phyloP scores from a whole-genome alignment of 2,797 vertebrate species.

The Phoxinus dragarum region DNA sequence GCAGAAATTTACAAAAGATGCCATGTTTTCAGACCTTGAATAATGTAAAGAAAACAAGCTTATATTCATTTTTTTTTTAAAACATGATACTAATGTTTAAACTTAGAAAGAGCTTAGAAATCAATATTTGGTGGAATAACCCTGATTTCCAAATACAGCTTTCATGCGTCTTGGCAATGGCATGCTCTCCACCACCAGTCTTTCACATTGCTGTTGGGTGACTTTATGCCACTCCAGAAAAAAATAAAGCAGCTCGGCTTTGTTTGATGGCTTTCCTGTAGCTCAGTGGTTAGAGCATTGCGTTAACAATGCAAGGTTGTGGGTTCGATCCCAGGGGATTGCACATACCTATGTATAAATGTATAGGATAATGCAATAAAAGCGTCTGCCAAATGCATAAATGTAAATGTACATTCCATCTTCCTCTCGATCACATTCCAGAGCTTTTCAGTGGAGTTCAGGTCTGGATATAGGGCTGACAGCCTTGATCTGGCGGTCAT shows the following conservation, averaged over 20 bases:
- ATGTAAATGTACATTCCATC: no score
- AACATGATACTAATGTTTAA: not conserved
- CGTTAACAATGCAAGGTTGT: no score
- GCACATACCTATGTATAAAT: no score
- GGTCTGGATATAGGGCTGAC: not conserved
- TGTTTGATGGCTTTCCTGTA: not conserved
- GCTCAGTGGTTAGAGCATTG: no score
- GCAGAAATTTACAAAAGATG: not conserved
- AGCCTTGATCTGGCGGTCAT: not conserved
- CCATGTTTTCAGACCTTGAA: not conserved
- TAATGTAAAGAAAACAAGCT: not conserved
- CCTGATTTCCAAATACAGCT: not conserved
- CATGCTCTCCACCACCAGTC: not conserved
- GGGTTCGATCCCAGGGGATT: no score
- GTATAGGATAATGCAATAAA: no score
- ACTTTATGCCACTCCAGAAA: no score
- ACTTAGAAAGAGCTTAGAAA: not conserved
- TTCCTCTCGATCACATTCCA: not conserved
- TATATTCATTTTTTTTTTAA: not conserved
- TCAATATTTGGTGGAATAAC: not conserved
- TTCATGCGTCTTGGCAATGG: not conserved
- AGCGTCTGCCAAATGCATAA: no score
- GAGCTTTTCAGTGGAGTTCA: not conserved
- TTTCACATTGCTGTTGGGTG: not conserved
- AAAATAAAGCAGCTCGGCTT: not conserved